Evolutionary conservation across 2,888 invertebrate genomes (phyloP).

Genomic region (Pyrgus malvae): DNA sequence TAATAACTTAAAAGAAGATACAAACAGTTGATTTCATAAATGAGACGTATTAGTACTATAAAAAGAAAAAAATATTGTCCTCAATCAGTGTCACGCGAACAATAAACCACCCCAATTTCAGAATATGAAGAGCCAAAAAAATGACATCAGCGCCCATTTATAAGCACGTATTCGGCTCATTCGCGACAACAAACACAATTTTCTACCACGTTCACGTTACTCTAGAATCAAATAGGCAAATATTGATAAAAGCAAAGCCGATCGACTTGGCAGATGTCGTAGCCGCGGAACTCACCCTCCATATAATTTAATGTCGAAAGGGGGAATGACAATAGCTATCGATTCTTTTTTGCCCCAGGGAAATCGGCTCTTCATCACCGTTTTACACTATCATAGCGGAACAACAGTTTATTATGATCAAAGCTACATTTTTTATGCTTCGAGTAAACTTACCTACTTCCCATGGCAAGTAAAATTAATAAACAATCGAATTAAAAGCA

Average conservation of each 20-base stretch:
- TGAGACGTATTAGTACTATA: too few species aligned
- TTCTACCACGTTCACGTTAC: conserved; percentile 46
- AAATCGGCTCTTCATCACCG: conserved; percentile 57
- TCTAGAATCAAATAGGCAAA: conserved; percentile 67
- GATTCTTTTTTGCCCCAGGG: conserved; percentile 64
- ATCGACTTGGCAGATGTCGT: conserved; percentile 65
- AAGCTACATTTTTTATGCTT: not conserved
- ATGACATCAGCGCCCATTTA: conserved; percentile 18
- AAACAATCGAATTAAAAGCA: too few species aligned
- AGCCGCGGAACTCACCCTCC: conserved; percentile 50
- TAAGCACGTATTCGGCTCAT: conserved; percentile 33
- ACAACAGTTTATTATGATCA: conserved; percentile 42
- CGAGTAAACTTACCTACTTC: not conserved
- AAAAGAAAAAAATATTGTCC: too few species aligned
- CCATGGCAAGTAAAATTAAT: too few species aligned
- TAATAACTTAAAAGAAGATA: too few species aligned
- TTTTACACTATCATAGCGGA: conserved; percentile 57
- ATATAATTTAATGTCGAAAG: conserved; percentile 67
- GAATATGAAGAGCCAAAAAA: conserved; percentile 15
- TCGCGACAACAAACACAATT: conserved; percentile 43
- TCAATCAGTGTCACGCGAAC: too few species aligned
- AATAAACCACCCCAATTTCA: conserved; percentile 1
- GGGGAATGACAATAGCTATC: conserved; percentile 71
- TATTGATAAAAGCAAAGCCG: conserved; percentile 68
- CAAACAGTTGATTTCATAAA: too few species aligned